Percentiles rank a stretch among this genome's conserved stretches.
Evolutionary conservation across 2,113 vertebrate genomes (phyloP).

Genomic region (Notothenia rossii): DNA sequence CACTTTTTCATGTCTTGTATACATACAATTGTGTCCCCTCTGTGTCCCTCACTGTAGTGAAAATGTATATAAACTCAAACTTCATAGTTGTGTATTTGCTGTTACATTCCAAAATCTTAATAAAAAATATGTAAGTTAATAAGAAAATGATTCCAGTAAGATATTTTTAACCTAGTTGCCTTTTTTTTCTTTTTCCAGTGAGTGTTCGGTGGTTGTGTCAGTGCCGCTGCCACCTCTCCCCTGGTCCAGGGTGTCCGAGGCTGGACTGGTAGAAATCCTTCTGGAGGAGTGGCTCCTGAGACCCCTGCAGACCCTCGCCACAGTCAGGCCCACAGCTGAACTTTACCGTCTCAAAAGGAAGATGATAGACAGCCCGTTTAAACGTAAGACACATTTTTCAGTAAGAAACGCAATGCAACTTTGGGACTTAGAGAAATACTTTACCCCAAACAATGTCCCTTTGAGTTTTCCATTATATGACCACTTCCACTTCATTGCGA

Average conservation of each 20-base stretch:
- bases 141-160: neutral
- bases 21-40: too few species aligned
- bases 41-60: too few species aligned
- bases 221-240: conserved; percentile 77
- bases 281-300: conserved; percentile 87
- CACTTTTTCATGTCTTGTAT: too few species aligned
- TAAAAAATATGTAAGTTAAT: neutral
- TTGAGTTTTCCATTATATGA: too few species aligned
- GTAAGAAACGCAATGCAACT: neutral
- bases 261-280: conserved; percentile 80
- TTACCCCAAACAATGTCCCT: too few species aligned
- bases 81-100: neutral
- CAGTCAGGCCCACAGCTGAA: conserved; percentile 79
- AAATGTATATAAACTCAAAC: neutral
- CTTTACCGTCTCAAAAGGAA: conserved; percentile 83
- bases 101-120: neutral
- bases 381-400: conserved; percentile 71
- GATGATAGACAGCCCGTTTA: conserved; percentile 88
- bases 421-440: neutral
- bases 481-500: too few species aligned
- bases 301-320: conserved; percentile 78
- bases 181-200: conserved; percentile 71
- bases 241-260: conserved; percentile 61
- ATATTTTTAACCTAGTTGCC: neutral
- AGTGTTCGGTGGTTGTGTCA: conserved; percentile 73